Evolutionary conservation across 2,797 vertebrate genomes (phyloP), one percentile per base, ranked within the genome.

Genomic region (Threskiornis aethiopicus): DNA sequence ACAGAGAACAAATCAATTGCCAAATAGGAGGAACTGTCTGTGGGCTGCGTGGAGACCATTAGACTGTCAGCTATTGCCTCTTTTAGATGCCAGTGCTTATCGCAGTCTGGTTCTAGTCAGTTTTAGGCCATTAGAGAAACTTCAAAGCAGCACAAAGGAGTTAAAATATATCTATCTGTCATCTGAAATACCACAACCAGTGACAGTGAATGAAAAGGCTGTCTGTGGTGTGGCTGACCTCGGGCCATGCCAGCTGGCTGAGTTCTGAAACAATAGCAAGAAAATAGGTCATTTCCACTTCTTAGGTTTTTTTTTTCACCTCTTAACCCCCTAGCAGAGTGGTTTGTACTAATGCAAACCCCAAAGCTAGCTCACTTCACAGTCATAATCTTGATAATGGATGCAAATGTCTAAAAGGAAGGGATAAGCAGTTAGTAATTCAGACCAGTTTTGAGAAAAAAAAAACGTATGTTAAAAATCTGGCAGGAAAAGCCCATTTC

Each of bases 211-310:
- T 81, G 75, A 90, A 96, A 93, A 72, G 33, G 57, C 31, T 89
- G 52, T 61, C 67, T 67, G 47, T 83, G 90, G 82, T 86, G 57
- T 79, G 87, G 39, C 46, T 96, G 90, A 92, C 86, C 90, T 83
- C 73, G 18, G 81, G 82, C 73, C 79, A 79, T 52, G 73, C 29
- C 91, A 95, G 46, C 70, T 95, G 76, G 52, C 37, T 51, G 78
- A 93, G 65, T 84, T 95, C 90, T 91, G 82, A 96, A 91, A 89
- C 64, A 75, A 59, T 25, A 80, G 54, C 37, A 82, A 90, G 69
- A 85, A 96, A 96, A 94, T 72, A 93, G 82, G 89, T 81, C 87
- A 81, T 19, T 70, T 76, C 33, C 69, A 64, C 44, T 46, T 75
- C 67, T 65, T 17, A 46, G 41, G 5, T 41, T 41, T 41, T 54